A percentile compares a stretch with the other conserved stretches of the same genome.
phyloP scores from a whole-genome alignment of 2,113 vertebrate species.

The Poeciliopsis turrubarensis region DNA sequence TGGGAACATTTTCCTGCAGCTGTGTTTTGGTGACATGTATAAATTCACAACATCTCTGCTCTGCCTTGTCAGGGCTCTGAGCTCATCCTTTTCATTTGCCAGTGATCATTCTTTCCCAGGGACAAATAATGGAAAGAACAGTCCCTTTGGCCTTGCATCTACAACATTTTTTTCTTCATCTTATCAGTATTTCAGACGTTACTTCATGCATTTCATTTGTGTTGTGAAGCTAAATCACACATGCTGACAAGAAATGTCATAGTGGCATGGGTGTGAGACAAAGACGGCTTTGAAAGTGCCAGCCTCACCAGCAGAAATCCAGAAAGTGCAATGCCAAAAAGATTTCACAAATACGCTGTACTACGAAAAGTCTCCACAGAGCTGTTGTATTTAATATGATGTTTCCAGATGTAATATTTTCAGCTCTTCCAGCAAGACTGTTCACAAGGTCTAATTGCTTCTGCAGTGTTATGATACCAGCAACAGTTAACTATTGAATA shows the following conservation, averaged over 20 bases:
- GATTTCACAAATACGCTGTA: neutral
- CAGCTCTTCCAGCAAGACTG: neutral
- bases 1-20: neutral
- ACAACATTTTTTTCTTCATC: neutral
- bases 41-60: neutral
- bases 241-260: neutral
- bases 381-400: neutral
- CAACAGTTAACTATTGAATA: neutral
- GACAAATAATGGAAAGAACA: neutral
- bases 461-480: neutral
- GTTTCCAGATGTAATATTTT: neutral
- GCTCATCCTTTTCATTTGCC: no score
- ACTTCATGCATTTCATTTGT: neutral
- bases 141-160: neutral
- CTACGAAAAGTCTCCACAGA: neutral
- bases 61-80: neutral
- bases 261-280: neutral
- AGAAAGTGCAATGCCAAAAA: neutral
- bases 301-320: neutral
- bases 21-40: neutral
- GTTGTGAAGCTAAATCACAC: no score
- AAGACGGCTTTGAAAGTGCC: neutral
- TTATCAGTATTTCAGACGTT: neutral
- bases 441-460: neutral
- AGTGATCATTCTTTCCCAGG: neutral